Evolutionary conservation across 2,888 invertebrate species (phyloP).

Genomic region (Chloroclystis v-ata): DNA sequence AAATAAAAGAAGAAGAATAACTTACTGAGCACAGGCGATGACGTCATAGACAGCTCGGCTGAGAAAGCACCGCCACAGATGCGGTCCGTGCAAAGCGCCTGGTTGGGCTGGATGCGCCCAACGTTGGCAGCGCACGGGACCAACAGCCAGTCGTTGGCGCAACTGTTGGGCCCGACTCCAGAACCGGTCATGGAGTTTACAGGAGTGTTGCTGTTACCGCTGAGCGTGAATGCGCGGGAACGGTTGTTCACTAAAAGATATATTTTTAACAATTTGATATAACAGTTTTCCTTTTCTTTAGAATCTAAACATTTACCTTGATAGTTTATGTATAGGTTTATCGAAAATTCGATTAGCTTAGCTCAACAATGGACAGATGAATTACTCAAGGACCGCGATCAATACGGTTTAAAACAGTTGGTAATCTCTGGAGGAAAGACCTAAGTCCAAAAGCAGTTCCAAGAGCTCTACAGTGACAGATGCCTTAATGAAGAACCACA

Average conservation of each 20-base stretch:
- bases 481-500: no score
- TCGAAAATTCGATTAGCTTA: no score
- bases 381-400: no score
- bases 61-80: conserved; percentile 90
- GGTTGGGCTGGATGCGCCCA: conserved; percentile 78
- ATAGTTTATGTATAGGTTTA: no score
- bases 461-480: no score
- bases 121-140: conserved; percentile 87
- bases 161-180: conserved; percentile 81
- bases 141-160: conserved; percentile 87
- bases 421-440: no score
- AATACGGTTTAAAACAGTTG: no score
- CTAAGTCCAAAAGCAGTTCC: no score
- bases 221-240: conserved; percentile 85
- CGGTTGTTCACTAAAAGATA: conserved; percentile 83
- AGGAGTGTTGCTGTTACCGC: conserved; percentile 85
- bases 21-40: conserved; percentile 16
- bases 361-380: no score
- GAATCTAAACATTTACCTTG: conserved; percentile 1
- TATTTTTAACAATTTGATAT: no score
- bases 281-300: no score
- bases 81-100: conserved; percentile 84
- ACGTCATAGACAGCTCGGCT: conserved; percentile 82
- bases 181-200: conserved; percentile 84
- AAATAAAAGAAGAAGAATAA: background rate